Base-by-base conservation (phyloP, 2,797 vertebrate species). In the Zenarchopterus dispar region DNA sequence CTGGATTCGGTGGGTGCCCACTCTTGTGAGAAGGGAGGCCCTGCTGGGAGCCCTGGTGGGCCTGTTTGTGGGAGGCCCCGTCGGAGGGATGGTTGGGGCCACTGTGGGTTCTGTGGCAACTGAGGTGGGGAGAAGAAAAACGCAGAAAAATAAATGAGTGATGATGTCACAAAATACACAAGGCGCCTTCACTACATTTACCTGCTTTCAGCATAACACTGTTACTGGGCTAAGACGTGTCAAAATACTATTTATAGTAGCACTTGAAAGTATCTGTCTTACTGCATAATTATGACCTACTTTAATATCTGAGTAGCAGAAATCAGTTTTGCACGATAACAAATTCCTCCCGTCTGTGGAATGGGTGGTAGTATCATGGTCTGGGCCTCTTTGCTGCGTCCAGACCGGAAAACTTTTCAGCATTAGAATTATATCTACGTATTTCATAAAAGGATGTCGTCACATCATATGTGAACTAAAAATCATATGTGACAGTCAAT, bases 71-170 rank as follows among this genome's bases (percentile, higher is more conserved):
- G 93, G 93, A 2, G 93, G 93, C 54, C 78, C 85, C 0, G 24
- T 85, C 1, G 93, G 93, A 15, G 86, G 91, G 5, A 75, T 85
- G 64, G 43, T 94, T 59, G 93, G 93, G 2, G 89, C 92, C 71
- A 88, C 93, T 0, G 91, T 94, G 56, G 92, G 93, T 0, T 93
- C 93, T 0, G 89, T 94, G 64, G 92, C 91, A 4, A 93, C 91
- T 0, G 93, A 94, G 69, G 85, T 94, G 75, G 78, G 78, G n/a
- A 89, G 87, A 60, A 86, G 93, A 31, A 90, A 86, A 54, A 77
- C 82, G 0, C 45, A 84, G 46, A 90, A 92, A 81, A 83, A 26
- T 0, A 87, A 90, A 56, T 89, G 39, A 84, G 56, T 57, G 4
- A n/a, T 10, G 4, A 8, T 48, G 16, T 52, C 6, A 6, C n/a